Percentiles rank a stretch among this genome's conserved stretches.
These are phyloP conservation scores for Gallinago paraguaiae DNA, from an alignment of 2,113 vertebrate genomes.

Conservation along the genomic window DNA sequence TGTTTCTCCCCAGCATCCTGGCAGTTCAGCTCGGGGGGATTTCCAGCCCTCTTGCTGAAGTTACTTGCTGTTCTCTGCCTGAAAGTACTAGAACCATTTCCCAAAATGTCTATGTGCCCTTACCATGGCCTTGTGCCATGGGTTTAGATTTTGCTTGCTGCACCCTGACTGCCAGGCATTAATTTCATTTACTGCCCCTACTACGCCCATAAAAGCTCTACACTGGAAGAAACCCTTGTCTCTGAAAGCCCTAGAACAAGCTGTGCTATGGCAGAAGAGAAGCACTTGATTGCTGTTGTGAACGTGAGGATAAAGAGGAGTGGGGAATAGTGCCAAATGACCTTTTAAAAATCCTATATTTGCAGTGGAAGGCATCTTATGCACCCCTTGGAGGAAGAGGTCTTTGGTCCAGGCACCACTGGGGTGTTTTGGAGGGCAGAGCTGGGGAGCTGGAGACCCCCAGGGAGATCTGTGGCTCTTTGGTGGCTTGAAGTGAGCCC, in stretches of 20 bases:
- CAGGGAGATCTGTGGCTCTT: not conserved
- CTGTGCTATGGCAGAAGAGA: not conserved
- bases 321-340: not conserved
- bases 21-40: not conserved
- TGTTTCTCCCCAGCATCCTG: not conserved
- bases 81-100: not conserved
- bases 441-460: not conserved
- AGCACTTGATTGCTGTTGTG: not conserved
- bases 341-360: not conserved
- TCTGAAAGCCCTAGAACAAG: not conserved
- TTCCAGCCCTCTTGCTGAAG: not conserved
- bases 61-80: not conserved
- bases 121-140: not conserved
- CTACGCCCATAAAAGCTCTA: not conserved
- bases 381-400: fast-evolving
- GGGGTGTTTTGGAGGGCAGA: not conserved
- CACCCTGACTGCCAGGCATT: not conserved
- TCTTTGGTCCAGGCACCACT: not conserved
- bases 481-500: not conserved
- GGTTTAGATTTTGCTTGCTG: not conserved
- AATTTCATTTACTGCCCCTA: not conserved
- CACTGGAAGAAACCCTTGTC: not conserved
- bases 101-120: not conserved
- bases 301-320: fast-evolving
- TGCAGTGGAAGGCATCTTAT: not conserved